phyloP scores from a whole-genome alignment of 1,140 invertebrate genomes.

The Elysia chlorotica region DNA sequence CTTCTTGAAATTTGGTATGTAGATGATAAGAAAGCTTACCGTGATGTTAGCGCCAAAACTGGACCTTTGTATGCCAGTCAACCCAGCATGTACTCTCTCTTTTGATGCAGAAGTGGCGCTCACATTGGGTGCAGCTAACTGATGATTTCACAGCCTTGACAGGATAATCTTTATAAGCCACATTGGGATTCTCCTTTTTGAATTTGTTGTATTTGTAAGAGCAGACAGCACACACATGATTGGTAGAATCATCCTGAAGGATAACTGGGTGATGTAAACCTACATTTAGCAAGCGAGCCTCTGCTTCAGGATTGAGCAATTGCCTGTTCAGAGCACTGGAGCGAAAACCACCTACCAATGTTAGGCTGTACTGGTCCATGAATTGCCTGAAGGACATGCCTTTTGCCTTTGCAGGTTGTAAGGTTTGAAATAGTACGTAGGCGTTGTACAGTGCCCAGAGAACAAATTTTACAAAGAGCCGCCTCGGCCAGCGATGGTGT shows the following conservation, averaged over 20 bases:
- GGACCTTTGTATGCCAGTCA: conserved; percentile 22
- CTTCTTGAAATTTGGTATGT: not conserved
- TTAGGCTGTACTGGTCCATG: not conserved
- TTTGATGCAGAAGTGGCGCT: not conserved
- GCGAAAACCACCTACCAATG: not conserved
- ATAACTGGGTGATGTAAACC: not conserved
- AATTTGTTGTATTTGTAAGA: not conserved
- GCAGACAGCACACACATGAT: not conserved
- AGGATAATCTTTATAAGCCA: not conserved
- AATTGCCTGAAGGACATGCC: not conserved
- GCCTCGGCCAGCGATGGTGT: not conserved
- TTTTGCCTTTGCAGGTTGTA: not conserved
- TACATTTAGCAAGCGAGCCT: not conserved
- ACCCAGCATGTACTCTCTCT: conserved; percentile 16
- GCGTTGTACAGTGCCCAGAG: not conserved
- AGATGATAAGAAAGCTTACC: not conserved
- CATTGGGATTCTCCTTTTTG: not conserved
- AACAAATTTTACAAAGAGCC: conserved; percentile 2
- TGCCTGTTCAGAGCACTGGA: not conserved
- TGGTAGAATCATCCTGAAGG: not conserved
- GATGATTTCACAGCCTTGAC: not conserved
- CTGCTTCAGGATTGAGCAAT: not conserved
- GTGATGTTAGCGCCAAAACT: not conserved
- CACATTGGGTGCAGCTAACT: not conserved
- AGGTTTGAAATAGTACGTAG: not conserved